Conservation (phyloP, 2,888 invertebrate genomes). For the Phorcus lineatus region DNA sequence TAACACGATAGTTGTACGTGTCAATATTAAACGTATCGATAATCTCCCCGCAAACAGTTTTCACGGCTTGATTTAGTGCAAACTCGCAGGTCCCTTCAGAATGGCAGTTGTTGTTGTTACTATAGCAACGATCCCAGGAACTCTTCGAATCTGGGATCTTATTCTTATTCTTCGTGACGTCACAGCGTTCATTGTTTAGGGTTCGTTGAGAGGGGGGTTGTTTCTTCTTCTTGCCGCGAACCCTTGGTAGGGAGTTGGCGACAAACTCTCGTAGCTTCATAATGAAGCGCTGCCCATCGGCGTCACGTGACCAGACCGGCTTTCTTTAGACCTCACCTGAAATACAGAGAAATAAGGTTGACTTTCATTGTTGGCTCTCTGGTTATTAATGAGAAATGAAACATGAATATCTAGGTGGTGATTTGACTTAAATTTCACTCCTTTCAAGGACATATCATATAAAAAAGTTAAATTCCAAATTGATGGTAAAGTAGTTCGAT, state of each 20-base stretch:
- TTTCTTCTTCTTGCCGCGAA: constrained; percentile 62
- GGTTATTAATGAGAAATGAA: too few relatives aligned
- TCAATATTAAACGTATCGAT: constrained; percentile 25
- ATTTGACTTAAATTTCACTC: too few relatives aligned
- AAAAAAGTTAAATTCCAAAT: too few relatives aligned
- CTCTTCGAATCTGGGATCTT: background rate
- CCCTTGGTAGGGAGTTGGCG: constrained; percentile 61
- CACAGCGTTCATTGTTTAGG: constrained; percentile 24
- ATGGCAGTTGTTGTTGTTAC: background rate
- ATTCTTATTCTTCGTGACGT: constrained; percentile 5
- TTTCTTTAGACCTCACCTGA: constrained; percentile 11
- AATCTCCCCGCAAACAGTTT: constrained; percentile 22
- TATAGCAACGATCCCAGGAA: background rate
- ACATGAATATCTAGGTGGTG: too few relatives aligned
- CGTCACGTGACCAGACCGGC: constrained; percentile 7
- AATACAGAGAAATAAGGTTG: background rate
- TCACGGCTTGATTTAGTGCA: constrained; percentile 16
- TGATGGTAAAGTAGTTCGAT: too few relatives aligned
- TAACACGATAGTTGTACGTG: constrained; percentile 19
- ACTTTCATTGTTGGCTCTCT: too few relatives aligned
- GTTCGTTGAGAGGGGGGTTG: constrained; percentile 42
- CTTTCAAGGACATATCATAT: too few relatives aligned
- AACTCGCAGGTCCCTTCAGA: background rate
- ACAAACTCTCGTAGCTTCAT: constrained; percentile 68
- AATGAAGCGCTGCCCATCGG: constrained; percentile 33